phyloP scores from a whole-genome alignment of 2,113 vertebrate genomes.

The Hemiprocne comata region DNA sequence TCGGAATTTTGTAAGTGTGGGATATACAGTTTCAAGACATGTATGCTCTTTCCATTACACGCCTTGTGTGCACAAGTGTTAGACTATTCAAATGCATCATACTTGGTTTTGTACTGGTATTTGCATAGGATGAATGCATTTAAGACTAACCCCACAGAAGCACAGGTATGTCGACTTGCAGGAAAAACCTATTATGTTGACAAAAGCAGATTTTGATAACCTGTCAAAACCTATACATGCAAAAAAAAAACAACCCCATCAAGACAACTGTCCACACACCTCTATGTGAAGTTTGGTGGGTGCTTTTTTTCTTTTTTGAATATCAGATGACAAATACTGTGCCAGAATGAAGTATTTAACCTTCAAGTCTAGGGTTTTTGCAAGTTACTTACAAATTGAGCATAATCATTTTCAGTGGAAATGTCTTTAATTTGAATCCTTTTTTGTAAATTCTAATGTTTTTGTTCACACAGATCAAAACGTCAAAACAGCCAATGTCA shows the following conservation, averaged over 20 bases:
- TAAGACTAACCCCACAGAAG: not conserved
- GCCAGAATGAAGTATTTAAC: not conserved
- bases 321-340: not conserved
- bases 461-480: conserved; percentile 20
- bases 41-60: not conserved
- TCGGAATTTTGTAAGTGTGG: not conserved
- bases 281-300: not conserved
- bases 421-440: conserved; percentile 30
- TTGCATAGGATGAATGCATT: not conserved
- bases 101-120: not conserved
- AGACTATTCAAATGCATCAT: not conserved
- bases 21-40: not conserved
- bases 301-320: not conserved
- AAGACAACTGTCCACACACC: not conserved
- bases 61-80: not conserved
- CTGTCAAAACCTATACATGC: not conserved
- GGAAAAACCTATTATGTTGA: not conserved
- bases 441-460: not conserved
- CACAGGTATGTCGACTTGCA: not conserved
- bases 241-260: not conserved
- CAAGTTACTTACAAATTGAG: conserved; percentile 27
- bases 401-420: conserved; percentile 30
- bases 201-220: not conserved
- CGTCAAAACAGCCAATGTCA: conserved; percentile 42
- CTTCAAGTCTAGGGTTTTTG: not conserved